A percentile compares a stretch with the other conserved stretches of the same genome.
phyloP scores from a whole-genome alignment of 2,113 vertebrate species.

The Atrichornis clamosus region DNA sequence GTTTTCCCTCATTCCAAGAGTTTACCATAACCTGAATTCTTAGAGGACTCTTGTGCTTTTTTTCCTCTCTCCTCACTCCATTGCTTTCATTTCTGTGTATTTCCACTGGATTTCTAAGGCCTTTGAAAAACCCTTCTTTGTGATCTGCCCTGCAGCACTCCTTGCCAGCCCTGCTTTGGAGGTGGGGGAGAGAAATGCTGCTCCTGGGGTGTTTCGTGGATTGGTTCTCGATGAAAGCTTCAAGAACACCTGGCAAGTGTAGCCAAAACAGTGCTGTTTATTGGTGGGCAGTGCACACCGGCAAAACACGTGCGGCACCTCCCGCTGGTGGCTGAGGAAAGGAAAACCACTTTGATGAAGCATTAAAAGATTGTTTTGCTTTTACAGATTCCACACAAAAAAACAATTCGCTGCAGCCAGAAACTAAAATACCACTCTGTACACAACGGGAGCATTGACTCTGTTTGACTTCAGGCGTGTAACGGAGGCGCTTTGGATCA shows the following conservation, averaged over 20 bases:
- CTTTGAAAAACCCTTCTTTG: background rate
- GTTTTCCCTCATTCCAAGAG: background rate
- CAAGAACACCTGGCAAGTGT: background rate
- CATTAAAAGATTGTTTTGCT: constrained; percentile 24
- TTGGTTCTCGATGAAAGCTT: background rate
- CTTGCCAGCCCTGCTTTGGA: background rate
- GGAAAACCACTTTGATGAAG: background rate
- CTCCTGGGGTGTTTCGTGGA: background rate
- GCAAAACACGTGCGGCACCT: background rate
- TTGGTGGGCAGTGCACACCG: background rate
- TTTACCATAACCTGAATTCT: background rate
- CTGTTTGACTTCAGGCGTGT: background rate
- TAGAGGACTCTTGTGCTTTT: background rate
- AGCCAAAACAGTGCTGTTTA: background rate
- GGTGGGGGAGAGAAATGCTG: background rate
- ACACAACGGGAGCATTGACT: constrained; percentile 30
- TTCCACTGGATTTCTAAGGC: background rate
- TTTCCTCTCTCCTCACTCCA: background rate
- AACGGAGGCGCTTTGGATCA: background rate
- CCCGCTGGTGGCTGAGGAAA: background rate
- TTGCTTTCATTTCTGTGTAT: background rate
- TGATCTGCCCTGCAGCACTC: background rate
- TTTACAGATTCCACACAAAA: constrained; percentile 17
- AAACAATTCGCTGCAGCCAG: background rate
- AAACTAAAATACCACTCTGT: background rate